Evolutionary conservation across 2,888 invertebrate genomes (phyloP).

Genomic region (Lasioglossum malachurum): DNA sequence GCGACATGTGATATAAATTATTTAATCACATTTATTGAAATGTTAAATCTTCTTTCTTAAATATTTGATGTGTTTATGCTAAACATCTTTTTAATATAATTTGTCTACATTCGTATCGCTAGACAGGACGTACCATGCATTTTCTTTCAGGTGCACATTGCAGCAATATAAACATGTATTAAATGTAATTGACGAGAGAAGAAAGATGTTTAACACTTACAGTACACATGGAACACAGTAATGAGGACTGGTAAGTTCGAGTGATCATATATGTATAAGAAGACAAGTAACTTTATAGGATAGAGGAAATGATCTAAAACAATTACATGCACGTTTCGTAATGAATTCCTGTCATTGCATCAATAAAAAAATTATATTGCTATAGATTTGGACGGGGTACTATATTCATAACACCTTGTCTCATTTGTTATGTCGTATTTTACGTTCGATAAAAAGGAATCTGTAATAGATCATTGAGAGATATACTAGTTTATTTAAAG

Average conservation of each 20-base stretch:
- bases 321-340: not conserved
- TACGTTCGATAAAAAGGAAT: slow-evolving; percentile 18
- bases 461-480: not conserved
- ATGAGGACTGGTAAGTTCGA: not conserved
- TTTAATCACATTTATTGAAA: slow-evolving; percentile 56
- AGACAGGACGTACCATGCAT: slow-evolving; percentile 44
- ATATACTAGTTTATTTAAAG: slow-evolving; percentile 1
- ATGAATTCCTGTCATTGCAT: not conserved
- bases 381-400: slow-evolving; percentile 45
- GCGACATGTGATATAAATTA: slow-evolving; percentile 42
- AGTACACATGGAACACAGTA: slow-evolving; percentile 20
- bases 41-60: slow-evolving; percentile 37
- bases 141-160: slow-evolving; percentile 67
- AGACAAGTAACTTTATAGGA: not conserved
- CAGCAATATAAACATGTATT: slow-evolving; percentile 70
- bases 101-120: slow-evolving; percentile 37
- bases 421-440: not conserved
- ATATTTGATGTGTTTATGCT: slow-evolving; percentile 30
- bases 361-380: slow-evolving; percentile 22
- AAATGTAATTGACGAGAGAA: slow-evolving; percentile 59
- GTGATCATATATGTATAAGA: not conserved
- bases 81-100: slow-evolving; percentile 46
- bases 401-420: slow-evolving; percentile 18
- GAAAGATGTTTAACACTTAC: slow-evolving; percentile 46
- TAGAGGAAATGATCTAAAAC: not conserved